Conservation (phyloP, 2,113 vertebrate species). For the Hydrochoerus hydrochaeris region DNA sequence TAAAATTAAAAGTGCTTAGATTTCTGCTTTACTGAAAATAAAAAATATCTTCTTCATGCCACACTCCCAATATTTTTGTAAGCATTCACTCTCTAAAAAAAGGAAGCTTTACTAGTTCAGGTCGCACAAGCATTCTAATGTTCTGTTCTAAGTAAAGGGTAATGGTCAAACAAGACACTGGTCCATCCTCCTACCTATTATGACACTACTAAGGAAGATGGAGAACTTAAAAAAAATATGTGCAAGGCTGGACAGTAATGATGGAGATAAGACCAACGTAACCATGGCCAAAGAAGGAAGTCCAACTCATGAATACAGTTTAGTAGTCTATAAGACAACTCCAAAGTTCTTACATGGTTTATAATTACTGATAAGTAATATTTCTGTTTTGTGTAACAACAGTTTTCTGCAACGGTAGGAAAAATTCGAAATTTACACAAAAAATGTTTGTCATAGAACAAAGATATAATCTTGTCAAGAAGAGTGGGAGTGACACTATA, state of each 20-base stretch:
- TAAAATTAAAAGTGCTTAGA: neutral
- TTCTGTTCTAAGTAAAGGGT: neutral
- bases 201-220: neutral
- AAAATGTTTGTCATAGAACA: neutral
- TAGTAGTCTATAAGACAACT: neutral
- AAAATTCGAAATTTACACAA: neutral
- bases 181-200: neutral
- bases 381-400: neutral
- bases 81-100: conserved; percentile 28
- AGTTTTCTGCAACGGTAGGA: neutral
- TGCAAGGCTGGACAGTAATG: neutral
- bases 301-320: neutral
- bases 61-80: neutral
- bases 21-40: neutral
- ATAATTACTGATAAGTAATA: neutral
- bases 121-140: conserved; percentile 4
- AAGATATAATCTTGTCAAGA: neutral
- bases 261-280: neutral
- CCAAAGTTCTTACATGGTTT: neutral
- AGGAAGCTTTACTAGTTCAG: neutral
- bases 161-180: neutral
- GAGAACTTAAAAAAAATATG: neutral
- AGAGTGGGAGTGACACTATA: neutral
- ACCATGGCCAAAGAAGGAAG: neutral
- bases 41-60: neutral